These are phyloP conservation scores for Andrena marginata DNA, from an alignment of 2,888 invertebrate genomes.

Conservation along the genomic window DNA sequence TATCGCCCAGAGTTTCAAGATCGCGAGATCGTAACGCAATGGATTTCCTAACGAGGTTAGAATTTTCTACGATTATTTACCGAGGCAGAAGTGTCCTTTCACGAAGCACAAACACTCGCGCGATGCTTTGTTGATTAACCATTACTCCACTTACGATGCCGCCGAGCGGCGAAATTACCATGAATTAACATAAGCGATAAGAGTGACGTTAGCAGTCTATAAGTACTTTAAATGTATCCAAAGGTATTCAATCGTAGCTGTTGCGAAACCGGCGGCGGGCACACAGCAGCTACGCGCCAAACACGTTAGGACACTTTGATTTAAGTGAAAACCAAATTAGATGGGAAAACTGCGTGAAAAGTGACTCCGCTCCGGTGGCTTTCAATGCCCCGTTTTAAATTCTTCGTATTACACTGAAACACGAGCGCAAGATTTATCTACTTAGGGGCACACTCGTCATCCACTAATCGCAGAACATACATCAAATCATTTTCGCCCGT, in stretches of 20 bases:
- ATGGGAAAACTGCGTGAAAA: slow-evolving; percentile 5
- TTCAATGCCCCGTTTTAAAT: neutral
- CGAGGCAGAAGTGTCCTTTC: slow-evolving; percentile 46
- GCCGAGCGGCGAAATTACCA: slow-evolving; percentile 61
- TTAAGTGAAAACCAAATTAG: slow-evolving; percentile 32
- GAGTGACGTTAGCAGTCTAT: slow-evolving; percentile 48
- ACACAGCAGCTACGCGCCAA: slow-evolving; percentile 21
- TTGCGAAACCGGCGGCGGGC: slow-evolving; percentile 44
- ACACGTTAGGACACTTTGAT: slow-evolving; percentile 45
- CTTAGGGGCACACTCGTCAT: too few relatives aligned
- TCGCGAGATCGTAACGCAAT: neutral
- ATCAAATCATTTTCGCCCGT: too few relatives aligned
- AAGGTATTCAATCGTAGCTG: slow-evolving; percentile 57
- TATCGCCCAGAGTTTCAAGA: neutral
- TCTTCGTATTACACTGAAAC: too few relatives aligned
- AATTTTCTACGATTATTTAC: slow-evolving; percentile 36
- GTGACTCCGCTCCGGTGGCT: neutral
- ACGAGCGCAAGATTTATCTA: too few relatives aligned
- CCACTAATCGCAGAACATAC: too few relatives aligned
- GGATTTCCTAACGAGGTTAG: slow-evolving; percentile 1
- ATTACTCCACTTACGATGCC: slow-evolving; percentile 55
- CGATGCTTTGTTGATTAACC: slow-evolving; percentile 64
- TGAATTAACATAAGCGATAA: slow-evolving; percentile 64
- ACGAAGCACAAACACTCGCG: slow-evolving; percentile 40
- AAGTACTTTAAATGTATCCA: slow-evolving; percentile 43